A percentile compares a stretch with the other conserved stretches of the same genome.
Evolutionary conservation across 2,888 invertebrate species (phyloP).

Genomic region (Tipula helvola): DNA sequence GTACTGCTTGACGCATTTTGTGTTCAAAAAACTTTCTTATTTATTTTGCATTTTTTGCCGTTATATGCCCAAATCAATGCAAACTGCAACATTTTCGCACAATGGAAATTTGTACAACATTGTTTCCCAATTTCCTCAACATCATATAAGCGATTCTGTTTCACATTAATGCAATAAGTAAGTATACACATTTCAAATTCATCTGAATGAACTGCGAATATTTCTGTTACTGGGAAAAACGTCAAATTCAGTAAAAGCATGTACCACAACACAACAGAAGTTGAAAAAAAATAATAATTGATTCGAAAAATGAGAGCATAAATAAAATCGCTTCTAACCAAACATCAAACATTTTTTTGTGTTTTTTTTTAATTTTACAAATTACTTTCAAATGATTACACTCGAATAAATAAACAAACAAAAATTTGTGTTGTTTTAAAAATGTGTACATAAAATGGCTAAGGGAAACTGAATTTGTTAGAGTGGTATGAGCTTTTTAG

Average conservation of each 20-base stretch:
- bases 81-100: not conserved
- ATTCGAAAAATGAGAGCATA: not conserved
- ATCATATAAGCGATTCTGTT: not conserved
- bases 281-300: not conserved
- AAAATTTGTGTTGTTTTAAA: not conserved
- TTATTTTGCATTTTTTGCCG: too few relatives aligned
- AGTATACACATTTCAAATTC: not conserved
- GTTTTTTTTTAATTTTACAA: not conserved
- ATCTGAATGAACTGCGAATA: not conserved
- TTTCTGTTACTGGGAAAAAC: not conserved
- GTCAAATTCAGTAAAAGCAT: not conserved
- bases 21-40: too few relatives aligned
- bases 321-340: not conserved
- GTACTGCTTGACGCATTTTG: too few relatives aligned
- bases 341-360: not conserved
- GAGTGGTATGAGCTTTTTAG: not conserved
- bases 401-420: not conserved
- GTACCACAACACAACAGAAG: not conserved
- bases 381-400: not conserved
- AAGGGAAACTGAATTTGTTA: not conserved
- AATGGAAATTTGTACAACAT: not conserved
- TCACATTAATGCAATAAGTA: not conserved
- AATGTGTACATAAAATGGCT: not conserved
- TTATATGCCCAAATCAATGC: too few relatives aligned
- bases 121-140: not conserved